Evolutionary conservation across 1,140 invertebrate genomes (phyloP), one percentile per base, ranked within the genome.

Genomic region (Magallana angulata): DNA sequence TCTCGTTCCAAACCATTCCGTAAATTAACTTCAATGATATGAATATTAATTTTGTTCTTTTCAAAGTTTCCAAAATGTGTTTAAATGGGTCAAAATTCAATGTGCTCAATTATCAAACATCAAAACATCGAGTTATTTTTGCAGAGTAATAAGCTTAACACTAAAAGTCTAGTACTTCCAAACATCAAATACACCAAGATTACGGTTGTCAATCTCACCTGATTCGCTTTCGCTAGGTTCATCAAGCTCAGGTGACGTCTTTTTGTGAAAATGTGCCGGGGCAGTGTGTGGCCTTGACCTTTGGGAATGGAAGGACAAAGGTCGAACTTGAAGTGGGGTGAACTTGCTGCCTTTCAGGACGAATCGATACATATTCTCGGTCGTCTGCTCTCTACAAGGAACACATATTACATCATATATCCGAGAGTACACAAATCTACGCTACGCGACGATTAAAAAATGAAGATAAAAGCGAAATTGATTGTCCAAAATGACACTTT

Each of bases 361-460:
- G 89, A 92, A 92, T 36, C 91, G 85, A 56, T 89, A 85, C 86
- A 92, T 90, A 64, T 92, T 92, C 85, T 92, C 92, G 60, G 68
- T 90, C 71, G 90, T 85, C 36, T 89, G 84, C 30, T 89, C 89
- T 11, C 92, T 92, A 62, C 12, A 57, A 8, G 9, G 81, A 18
- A n/a, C 14, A 82, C 56, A 57, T 82, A 57, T 56, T 56, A 82
- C 18, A 82, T 57, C 48, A 82, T 82, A n/a, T 57, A 57, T 82
- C 57, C 36, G 7, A 57, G n/a, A 57, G 56, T n/a, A 82, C 68
- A 30, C 68, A 36, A 30, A 76, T 36, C 24, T 12, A 76, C 36
- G 36, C 3, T 48, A 5, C 36, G 36, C 36, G 36, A 48, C 36
- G 36, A 4, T 48, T 48, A 48, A 48, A 48, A 48, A 48, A 48